Evolutionary conservation across 2,888 invertebrate genomes (phyloP), one percentile per base, ranked within the genome.

Genomic region (Saturnia japonica): DNA sequence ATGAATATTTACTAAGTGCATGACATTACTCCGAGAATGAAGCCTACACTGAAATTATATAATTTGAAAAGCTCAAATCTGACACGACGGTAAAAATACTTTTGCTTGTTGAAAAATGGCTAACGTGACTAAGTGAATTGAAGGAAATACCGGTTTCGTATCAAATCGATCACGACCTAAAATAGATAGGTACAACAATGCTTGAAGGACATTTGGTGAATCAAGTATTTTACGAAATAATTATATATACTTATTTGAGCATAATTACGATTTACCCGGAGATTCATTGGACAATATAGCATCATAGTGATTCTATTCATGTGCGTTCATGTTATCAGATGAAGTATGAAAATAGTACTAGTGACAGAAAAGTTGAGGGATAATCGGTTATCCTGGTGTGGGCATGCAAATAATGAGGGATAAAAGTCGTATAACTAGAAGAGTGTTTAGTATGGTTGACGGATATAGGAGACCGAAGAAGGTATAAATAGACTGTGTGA

Each of bases 181-280:
- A 64, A 64, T 64, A 64, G 64, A 64, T 40, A 64, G 40, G 64
- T 64, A 64, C n/a, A 40, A 64, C n/a, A 40, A 22, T 40, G 40
- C 22, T 40, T 40, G 64, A 64, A 64, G 64, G 64, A 64, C 64
- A 64, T 40, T 64, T n/a, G 40, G 25, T 40, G 40, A 64, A 64
- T 62, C 62, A 34, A 62, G 14, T 34, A 16, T 34, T 34, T 34
- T 34, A 62, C 22, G 54, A 54, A 22, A n/a, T 8, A 22, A 54
- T 22, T 54, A 22, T 19, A 54, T 22, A 22, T 19, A 54, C 9
- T 19, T 47, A 47, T 47, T 47, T 47, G 47, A 19, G 16, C 19
- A 19, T 19, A 19, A 16, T 1, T 47, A 3, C 47, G 19, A 47
- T 19, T 47, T 47, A 16, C 47, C 7, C 19, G 34, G 6, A 19